Conservation (phyloP, 2,797 vertebrate genomes). For the Nasua narica region DNA sequence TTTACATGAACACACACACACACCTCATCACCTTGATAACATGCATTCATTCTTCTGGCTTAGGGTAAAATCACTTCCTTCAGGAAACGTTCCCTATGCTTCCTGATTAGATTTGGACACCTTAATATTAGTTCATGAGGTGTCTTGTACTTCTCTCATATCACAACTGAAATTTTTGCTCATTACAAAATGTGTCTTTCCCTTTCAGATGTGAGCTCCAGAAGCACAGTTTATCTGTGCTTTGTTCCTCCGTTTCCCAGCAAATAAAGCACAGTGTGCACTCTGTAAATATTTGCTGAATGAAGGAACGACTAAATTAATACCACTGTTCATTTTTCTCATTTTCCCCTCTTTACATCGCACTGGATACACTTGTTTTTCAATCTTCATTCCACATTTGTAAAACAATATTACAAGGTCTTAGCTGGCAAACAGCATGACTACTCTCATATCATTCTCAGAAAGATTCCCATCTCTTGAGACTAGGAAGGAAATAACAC, state of each 20-base stretch:
- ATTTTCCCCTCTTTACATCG: background rate
- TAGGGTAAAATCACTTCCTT: background rate
- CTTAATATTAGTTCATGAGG: background rate
- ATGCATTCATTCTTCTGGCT: background rate
- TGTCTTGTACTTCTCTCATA: background rate
- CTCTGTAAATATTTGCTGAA: background rate
- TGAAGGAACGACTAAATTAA: background rate
- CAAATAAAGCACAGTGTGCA: background rate
- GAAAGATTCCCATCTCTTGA: background rate
- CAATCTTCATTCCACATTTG: background rate
- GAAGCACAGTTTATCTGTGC: background rate
- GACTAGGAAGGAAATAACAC: background rate
- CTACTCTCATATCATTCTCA: background rate
- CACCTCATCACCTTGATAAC: background rate
- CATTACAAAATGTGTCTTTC: background rate
- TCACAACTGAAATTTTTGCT: background rate
- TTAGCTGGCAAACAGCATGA: background rate
- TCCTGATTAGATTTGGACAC: background rate
- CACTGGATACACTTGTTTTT: background rate
- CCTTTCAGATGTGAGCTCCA: background rate
- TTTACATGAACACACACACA: background rate
- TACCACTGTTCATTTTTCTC: background rate
- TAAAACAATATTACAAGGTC: background rate
- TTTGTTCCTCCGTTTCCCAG: background rate
- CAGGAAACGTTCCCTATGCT: background rate